These are phyloP conservation scores for Bos indicus DNA, from an alignment of 2,113 vertebrate species.

Conservation along the genomic window DNA sequence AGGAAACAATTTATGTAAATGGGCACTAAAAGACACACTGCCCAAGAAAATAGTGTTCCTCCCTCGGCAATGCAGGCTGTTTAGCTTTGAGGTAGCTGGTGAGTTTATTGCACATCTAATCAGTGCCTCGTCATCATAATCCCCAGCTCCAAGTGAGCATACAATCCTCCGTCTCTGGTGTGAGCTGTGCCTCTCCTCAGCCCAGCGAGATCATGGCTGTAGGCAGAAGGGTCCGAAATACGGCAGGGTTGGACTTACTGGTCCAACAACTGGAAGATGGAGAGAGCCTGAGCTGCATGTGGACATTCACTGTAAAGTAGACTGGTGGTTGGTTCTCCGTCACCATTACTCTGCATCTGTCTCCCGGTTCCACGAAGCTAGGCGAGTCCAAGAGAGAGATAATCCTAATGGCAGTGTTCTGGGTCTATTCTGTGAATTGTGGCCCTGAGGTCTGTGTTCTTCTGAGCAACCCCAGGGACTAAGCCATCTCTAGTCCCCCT, in stretches of 20 bases:
- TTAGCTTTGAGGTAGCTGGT: background rate
- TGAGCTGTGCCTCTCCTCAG: background rate
- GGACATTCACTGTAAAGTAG: background rate
- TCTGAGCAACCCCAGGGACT: background rate
- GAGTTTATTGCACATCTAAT: background rate
- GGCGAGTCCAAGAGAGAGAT: background rate
- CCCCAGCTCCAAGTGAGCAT: background rate
- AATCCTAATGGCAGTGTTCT: background rate
- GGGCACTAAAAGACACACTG: background rate
- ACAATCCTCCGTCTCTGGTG: background rate
- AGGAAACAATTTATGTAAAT: slow-evolving; percentile 18
- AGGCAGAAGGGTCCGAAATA: background rate
- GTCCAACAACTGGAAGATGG: background rate
- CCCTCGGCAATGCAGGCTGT: background rate
- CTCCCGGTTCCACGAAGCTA: background rate
- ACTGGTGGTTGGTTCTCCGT: background rate
- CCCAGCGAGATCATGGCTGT: background rate
- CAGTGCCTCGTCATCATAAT: background rate
- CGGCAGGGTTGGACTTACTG: background rate
- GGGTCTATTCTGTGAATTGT: background rate
- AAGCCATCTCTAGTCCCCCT: background rate
- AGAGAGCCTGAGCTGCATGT: background rate
- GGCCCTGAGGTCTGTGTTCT: background rate
- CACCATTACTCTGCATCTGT: background rate
- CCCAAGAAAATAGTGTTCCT: background rate